phyloP scores from a whole-genome alignment of 1,140 invertebrate genomes.

The Tetragnatha versicolor region DNA sequence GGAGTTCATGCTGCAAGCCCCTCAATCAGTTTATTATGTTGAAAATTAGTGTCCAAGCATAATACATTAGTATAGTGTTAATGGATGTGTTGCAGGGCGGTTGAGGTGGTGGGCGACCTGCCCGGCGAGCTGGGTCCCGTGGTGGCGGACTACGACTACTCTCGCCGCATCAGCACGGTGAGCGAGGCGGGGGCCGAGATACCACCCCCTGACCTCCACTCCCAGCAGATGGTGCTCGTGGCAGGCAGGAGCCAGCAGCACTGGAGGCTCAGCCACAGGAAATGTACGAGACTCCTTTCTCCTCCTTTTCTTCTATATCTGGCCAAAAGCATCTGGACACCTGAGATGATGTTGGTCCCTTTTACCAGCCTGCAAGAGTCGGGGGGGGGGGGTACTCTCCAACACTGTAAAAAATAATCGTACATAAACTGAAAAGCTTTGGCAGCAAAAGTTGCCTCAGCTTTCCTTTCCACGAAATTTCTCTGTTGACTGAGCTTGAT shows the following conservation, averaged over 20 bases:
- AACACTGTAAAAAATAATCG: too few relatives aligned
- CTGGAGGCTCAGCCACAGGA: conserved; percentile 62
- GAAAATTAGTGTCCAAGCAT: too few relatives aligned
- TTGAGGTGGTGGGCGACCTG: conserved; percentile 30
- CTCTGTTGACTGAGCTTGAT: too few relatives aligned
- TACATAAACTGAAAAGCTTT: too few relatives aligned
- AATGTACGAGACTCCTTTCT: conserved; percentile 57
- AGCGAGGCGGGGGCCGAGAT: conserved; percentile 59
- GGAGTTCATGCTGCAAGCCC: too few relatives aligned
- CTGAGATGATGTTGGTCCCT: neutral
- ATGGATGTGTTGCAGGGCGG: neutral
- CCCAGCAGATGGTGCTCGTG: conserved; percentile 42
- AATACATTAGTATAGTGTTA: too few relatives aligned
- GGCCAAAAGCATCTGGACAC: neutral
- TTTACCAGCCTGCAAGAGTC: neutral
- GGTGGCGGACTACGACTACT: conserved; percentile 58
- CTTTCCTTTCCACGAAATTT: too few relatives aligned
- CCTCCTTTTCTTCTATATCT: neutral
- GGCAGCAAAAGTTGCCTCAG: too few relatives aligned
- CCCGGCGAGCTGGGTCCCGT: conserved; percentile 66
- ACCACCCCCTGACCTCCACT: conserved; percentile 52
- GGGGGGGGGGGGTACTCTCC: neutral
- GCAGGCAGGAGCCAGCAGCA: conserved; percentile 58
- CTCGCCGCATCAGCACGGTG: conserved; percentile 64
- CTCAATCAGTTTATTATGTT: too few relatives aligned